Percentiles rank a stretch among this genome's conserved stretches.
Evolutionary conservation across 2,113 vertebrate species (phyloP).

Genomic region (Stomatorhinus ivindoensis): DNA sequence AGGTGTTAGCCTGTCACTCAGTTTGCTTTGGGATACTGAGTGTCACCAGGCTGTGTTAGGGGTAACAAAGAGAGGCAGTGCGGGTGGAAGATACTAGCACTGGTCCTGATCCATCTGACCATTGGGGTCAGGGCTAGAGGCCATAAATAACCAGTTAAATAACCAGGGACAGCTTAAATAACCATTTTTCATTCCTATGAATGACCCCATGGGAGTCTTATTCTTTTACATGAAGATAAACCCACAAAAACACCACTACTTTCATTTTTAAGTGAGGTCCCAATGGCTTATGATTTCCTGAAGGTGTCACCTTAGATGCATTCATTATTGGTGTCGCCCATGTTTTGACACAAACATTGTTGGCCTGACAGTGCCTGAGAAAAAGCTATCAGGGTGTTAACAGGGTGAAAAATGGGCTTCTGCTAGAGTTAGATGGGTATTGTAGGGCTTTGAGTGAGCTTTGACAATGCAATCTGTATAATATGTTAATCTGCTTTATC

Average conservation of each 20-base stretch:
- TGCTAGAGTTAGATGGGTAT: not conserved
- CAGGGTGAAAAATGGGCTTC: not conserved
- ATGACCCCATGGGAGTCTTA: not conserved
- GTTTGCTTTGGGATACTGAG: not conserved
- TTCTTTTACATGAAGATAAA: not conserved
- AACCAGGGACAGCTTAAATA: not conserved
- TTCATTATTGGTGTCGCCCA: not conserved
- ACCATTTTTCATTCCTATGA: not conserved
- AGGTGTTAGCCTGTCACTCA: not conserved
- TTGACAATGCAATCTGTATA: not conserved
- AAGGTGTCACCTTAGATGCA: not conserved
- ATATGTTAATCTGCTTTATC: not conserved
- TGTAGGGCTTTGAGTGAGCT: not conserved
- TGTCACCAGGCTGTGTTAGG: not conserved
- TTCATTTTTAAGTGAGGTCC: not conserved
- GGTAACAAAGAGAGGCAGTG: not conserved
- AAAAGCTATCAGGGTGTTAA: not conserved
- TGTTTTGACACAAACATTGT: not conserved
- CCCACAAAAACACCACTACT: not conserved
- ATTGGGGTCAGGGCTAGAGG: not conserved
- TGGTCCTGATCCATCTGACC: not conserved
- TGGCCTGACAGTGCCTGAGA: not conserved
- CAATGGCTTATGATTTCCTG: not conserved
- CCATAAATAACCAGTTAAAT: too few species aligned
- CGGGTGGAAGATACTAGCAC: not conserved